phyloP scores from a whole-genome alignment of 2,888 invertebrate genomes.

The Hypolimnas misippus region DNA sequence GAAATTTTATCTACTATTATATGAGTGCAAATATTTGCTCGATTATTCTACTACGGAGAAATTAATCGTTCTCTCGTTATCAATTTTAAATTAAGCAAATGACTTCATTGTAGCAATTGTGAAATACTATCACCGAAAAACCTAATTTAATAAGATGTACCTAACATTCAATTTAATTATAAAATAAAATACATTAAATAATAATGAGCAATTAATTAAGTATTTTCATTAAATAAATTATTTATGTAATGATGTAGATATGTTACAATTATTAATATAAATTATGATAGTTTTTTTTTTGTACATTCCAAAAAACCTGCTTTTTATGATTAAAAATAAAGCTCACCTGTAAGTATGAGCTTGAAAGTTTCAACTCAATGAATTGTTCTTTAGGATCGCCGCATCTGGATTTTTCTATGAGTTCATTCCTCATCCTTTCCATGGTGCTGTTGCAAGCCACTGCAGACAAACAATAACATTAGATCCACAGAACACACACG shows the following conservation, averaged over 20 bases:
- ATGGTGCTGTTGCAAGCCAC: conserved; percentile 64
- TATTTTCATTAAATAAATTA: not conserved
- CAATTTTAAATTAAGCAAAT: conserved; percentile 17
- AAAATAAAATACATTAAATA: no score
- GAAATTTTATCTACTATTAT: conserved; percentile 19
- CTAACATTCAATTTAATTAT: no score
- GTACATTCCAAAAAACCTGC: no score
- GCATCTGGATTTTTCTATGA: conserved; percentile 70
- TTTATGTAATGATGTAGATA: no score
- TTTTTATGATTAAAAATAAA: no score
- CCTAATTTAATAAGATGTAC: not conserved
- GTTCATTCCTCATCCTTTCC: conserved; percentile 58
- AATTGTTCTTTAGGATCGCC: conserved; percentile 74
- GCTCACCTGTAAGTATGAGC: conserved; percentile 68
- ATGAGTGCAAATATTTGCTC: conserved; percentile 20
- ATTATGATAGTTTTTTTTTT: no score
- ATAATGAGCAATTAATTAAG: not conserved
- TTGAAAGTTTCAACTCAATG: conserved; percentile 60
- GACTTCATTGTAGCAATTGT: conserved; percentile 18
- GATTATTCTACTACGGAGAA: conserved; percentile 27
- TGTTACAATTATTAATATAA: no score
- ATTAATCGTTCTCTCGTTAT: conserved; percentile 17
- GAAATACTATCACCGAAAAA: conserved; percentile 11
- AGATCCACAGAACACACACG: not conserved
- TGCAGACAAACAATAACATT: conserved; percentile 49